phyloP scores from a whole-genome alignment of 1,140 invertebrate species.

The Thalassaphorura encarpata region DNA sequence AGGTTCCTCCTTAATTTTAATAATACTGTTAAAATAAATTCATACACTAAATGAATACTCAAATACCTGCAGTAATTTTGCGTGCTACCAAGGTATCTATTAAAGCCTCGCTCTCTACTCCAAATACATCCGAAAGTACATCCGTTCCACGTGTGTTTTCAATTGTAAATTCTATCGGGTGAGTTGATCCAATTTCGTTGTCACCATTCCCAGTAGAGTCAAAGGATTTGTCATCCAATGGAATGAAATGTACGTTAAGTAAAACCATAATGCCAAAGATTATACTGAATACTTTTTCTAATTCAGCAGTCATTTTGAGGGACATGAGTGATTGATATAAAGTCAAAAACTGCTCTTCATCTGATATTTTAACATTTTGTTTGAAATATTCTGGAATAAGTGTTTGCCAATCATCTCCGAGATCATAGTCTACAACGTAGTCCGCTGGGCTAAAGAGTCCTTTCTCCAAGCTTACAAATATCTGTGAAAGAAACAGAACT shows the following conservation, averaged over 20 bases:
- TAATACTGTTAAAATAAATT: not conserved
- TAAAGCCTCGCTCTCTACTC: conserved; percentile 25
- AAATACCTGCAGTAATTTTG: conserved; percentile 30
- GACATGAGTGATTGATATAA: conserved; percentile 10
- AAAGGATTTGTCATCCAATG: not conserved
- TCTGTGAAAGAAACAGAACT: conserved; percentile 3
- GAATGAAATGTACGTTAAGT: conserved; percentile 9
- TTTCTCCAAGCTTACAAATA: conserved; percentile 7
- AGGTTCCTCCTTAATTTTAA: not conserved
- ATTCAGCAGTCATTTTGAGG: conserved; percentile 9
- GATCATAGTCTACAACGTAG: not conserved
- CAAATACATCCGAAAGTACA: conserved; percentile 25
- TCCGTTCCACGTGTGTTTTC: conserved; percentile 1
- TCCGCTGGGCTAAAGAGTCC: not conserved
- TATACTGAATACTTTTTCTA: conserved; percentile 9
- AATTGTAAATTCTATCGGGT: conserved; percentile 5
- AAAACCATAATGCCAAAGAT: conserved; percentile 20
- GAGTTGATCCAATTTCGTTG: not conserved
- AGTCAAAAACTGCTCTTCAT: conserved; percentile 12
- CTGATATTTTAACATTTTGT: not conserved
- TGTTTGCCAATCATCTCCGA: not conserved
- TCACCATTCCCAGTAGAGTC: not conserved
- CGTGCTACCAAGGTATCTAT: conserved; percentile 27
- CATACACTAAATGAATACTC: not conserved
- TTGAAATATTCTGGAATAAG: conserved; percentile 5